Base-by-base conservation (phyloP, 2,797 vertebrate genomes). In the Gymnothorax reevesii region DNA sequence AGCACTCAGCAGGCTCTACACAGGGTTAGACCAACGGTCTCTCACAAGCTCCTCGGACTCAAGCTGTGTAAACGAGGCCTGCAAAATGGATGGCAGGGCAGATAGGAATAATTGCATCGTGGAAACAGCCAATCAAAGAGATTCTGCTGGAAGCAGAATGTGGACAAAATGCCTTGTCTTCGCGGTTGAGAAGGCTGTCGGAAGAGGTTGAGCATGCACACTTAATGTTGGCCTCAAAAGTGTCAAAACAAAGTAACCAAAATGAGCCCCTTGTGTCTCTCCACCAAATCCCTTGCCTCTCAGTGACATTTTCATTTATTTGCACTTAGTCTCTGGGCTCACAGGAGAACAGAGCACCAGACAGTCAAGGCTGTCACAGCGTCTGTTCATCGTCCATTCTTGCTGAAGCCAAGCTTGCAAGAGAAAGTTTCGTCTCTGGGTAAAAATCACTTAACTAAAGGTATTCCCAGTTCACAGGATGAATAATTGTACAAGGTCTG, bases 51-150 rank as follows among this genome's bases (percentile, higher is more conserved):
- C 59, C 22, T 25, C 20, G n/a, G 60, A 49, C 85, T 82, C 42
- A 20, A 60, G 22, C 69, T 8, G 17, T 82, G 88, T 79, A 90
- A 83, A 52, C 88, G 80, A 54, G 87, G 22, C 9, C 57, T 25
- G 87, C 87, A 83, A 54, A 0, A 77, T 69, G 83, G 17, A 87
- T 85, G 62, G 85, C 86, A 22, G 84, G 87, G 60, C 85, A 85
- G 54, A 82, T 80, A 91, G 87, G 94, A 90, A 83, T 88, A 92
- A 90, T 88, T 86, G 84, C 69, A 83, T 52, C 64, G 89, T 83
- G 88, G 88, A 89, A 25, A 7, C 55, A 85, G 89, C 57, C 0
- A 0, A 89, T 88, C 86, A 84, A 82, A 59, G 15, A 62, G 7
- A 87, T 86, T 87, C 75, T n/a, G 69, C 25, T 5, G 88, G 84